These are phyloP conservation scores for Typhlichthys subterraneus DNA, from an alignment of 2,797 vertebrate genomes.

Conservation along the genomic window DNA sequence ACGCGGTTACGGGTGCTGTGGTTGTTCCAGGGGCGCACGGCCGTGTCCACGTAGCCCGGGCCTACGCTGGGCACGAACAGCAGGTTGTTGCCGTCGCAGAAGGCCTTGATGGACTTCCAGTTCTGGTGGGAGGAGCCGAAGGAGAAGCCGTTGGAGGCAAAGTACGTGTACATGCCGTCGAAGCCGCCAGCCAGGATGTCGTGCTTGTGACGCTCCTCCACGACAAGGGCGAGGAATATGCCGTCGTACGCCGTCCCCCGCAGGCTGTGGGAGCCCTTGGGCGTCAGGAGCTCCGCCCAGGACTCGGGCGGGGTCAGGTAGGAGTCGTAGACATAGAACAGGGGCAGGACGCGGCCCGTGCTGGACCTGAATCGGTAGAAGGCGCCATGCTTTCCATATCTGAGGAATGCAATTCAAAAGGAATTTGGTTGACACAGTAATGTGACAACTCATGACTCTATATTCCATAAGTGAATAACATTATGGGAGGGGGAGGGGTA, in stretches of 20 bases:
- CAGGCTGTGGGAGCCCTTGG: constrained; percentile 80
- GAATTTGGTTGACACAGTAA: no score
- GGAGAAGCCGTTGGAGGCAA: constrained; percentile 89
- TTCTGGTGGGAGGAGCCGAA: constrained; percentile 91
- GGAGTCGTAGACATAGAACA: constrained; percentile 90
- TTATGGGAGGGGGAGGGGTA: no score
- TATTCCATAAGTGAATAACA: no score
- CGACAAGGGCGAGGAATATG: constrained; percentile 83
- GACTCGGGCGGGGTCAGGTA: constrained; percentile 84
- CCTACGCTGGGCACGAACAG: constrained; percentile 88
- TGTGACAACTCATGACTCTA: no score
- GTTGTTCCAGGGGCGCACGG: constrained; percentile 89
- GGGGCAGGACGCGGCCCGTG: constrained; percentile 81
- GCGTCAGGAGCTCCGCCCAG: constrained; percentile 84
- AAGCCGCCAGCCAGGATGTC: constrained; percentile 85
- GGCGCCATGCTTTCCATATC: constrained; percentile 85
- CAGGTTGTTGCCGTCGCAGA: constrained; percentile 85
- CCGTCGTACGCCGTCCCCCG: constrained; percentile 84
- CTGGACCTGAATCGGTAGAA: constrained; percentile 86
- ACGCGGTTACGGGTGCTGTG: constrained; percentile 89
- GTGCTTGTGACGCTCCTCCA: constrained; percentile 86
- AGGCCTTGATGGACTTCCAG: constrained; percentile 85
- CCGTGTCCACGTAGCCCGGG: constrained; percentile 87
- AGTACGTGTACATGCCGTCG: constrained; percentile 89
- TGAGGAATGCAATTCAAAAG: constrained; percentile 37